Conservation (phyloP, 2,113 vertebrate genomes). For the Xyliphius kryptos region DNA sequence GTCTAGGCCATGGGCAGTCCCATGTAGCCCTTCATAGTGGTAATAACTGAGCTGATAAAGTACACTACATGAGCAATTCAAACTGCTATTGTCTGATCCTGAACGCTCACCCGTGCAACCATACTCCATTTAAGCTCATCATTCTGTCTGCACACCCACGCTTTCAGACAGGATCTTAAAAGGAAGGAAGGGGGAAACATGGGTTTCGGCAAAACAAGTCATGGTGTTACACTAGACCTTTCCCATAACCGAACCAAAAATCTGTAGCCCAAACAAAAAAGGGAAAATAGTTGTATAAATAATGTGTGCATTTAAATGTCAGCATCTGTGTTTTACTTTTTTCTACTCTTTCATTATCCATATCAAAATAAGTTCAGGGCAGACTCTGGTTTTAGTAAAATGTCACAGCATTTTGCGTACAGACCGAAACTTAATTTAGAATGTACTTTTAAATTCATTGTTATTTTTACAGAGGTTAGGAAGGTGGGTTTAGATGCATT, state of each 20-base stretch:
- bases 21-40: constrained; percentile 27
- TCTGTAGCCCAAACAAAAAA: constrained; percentile 26
- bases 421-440: constrained; percentile 5
- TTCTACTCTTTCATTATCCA: constrained; percentile 31
- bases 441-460: neutral
- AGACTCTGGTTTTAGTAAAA: constrained; percentile 24
- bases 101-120: neutral
- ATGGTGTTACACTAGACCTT: constrained; percentile 11
- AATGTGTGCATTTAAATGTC: constrained; percentile 28
- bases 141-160: constrained; percentile 15
- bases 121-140: constrained; percentile 4
- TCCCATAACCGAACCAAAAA: constrained; percentile 14
- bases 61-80: constrained; percentile 9
- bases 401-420: constrained; percentile 18
- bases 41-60: constrained; percentile 30
- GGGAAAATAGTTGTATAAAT: constrained; percentile 10
- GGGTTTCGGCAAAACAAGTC: constrained; percentile 4
- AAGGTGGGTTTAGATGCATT: too few species aligned
- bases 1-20: constrained; percentile 24
- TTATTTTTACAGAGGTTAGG: too few species aligned
- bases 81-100: constrained; percentile 12
- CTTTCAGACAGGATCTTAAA: constrained; percentile 15
- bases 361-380: constrained; percentile 32
- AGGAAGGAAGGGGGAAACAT: constrained; percentile 28
- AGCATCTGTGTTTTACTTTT: constrained; percentile 9